Base-by-base conservation (phyloP, 2,888 invertebrate species). In the Scaptomyza reducta region DNA sequence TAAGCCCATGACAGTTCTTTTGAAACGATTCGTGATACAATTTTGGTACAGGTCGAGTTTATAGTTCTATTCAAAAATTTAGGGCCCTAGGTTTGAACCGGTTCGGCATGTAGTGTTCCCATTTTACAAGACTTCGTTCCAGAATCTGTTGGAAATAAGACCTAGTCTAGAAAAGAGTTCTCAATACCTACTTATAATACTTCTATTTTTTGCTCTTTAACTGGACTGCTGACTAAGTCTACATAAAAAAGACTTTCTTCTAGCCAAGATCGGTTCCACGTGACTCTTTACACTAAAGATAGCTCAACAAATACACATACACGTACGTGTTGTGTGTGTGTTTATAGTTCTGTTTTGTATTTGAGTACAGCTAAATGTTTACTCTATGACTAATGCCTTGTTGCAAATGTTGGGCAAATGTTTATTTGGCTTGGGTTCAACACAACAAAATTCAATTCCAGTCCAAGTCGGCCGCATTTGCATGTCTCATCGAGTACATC, bases 401-500 rank as follows among this genome's bases (percentile, higher is more conserved):
- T 40, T 40, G 40, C 40, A 40, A 40, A 10, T 40, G 46, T 74
- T 68, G 67, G 55, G 55, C 58, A 78, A 70, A 64, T 79, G 63
- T 74, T 68, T 77, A 74, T 68, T 68, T 51, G 51, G 70, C 68
- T 67, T 63, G 74, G 47, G 63, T 61, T 86, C 74, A 77, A 64
- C 66, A 51, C 76, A 55, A 35, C 54, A 47, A 40, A 61, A 74
- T 64, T 79, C 79, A 69, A 82, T 72, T 86, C 59, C 63, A 76
- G 68, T 79, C 51, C 77, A 79, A 79, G 70, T 74, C 74, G 58
- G 63, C 61, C 63, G 58, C 62, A 80, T 86, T 83, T 77, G 62
- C 79, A 80, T 80, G 77, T 58, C 64, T 53, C 53, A 64, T 62
- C 59, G 58, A 73, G 58, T 61, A 63, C 42, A 57, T 68, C 63